Evolutionary conservation across 2,888 invertebrate species (phyloP).

Genomic region (Epinotia ramella): DNA sequence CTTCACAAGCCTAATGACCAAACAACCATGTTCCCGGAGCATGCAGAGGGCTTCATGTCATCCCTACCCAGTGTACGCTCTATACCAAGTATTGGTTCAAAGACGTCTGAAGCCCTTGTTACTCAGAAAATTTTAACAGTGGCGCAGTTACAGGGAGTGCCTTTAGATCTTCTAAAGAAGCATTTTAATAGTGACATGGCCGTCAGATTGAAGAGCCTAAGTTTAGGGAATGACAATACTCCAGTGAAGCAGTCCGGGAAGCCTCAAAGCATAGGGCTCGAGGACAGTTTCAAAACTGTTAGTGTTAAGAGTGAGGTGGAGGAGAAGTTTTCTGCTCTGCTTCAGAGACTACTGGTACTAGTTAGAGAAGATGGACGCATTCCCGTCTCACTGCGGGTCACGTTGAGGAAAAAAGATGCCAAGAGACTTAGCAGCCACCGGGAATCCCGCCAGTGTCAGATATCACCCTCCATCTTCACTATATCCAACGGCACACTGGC

Average conservation of each 20-base stretch:
- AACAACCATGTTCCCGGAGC: slow-evolving; percentile 90
- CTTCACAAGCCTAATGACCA: slow-evolving; percentile 93
- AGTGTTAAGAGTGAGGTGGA: slow-evolving; percentile 90
- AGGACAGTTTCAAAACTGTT: slow-evolving; percentile 91
- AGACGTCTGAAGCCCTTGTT: slow-evolving; percentile 87
- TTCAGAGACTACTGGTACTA: slow-evolving; percentile 89
- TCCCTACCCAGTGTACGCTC: slow-evolving; percentile 86
- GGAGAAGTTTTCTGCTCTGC: slow-evolving; percentile 88
- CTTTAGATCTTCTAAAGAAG: slow-evolving; percentile 85
- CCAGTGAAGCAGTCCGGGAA: slow-evolving; percentile 90
- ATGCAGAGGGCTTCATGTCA: slow-evolving; percentile 87
- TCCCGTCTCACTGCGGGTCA: slow-evolving; percentile 90
- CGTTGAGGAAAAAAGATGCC: slow-evolving; percentile 89
- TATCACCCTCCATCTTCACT: slow-evolving; percentile 88
- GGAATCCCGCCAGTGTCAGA: slow-evolving; percentile 91
- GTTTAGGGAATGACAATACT: slow-evolving; percentile 90
- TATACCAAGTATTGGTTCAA: slow-evolving; percentile 92
- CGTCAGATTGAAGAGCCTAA: slow-evolving; percentile 88
- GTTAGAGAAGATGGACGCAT: slow-evolving; percentile 92
- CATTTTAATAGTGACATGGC: slow-evolving; percentile 89
- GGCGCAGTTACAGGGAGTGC: slow-evolving; percentile 87
- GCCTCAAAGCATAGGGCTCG: slow-evolving; percentile 92
- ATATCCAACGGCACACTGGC: slow-evolving; percentile 78
- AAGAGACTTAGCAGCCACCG: slow-evolving; percentile 88
- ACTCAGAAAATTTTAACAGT: slow-evolving; percentile 88